These are phyloP conservation scores for Drosophila hydei DNA, from an alignment of 1,140 invertebrate species.

Conservation along the genomic window DNA sequence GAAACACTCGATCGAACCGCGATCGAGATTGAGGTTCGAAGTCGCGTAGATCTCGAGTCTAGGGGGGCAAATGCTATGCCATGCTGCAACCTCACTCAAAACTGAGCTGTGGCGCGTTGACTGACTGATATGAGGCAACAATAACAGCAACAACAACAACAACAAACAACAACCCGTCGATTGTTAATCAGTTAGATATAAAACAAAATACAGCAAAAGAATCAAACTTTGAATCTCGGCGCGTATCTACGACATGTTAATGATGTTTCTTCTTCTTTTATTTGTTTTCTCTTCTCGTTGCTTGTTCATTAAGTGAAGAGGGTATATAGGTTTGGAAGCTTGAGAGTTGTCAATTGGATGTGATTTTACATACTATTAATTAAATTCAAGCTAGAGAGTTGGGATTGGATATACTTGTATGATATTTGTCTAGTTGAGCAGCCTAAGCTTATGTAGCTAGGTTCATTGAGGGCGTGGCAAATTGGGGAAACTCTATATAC, in stretches of 20 bases:
- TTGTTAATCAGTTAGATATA: conserved; percentile 82
- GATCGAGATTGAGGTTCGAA: conserved; percentile 55
- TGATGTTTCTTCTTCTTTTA: conserved; percentile 63
- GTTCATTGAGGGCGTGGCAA: no score
- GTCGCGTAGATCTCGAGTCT: conserved; percentile 47
- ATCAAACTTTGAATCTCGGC: conserved; percentile 71
- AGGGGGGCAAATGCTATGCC: conserved; percentile 38
- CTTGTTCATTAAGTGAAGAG: background rate
- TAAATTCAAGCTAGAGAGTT: no score
- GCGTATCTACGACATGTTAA: conserved; percentile 79
- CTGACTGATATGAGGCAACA: conserved; percentile 73
- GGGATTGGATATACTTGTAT: no score
- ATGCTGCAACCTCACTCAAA: conserved; percentile 69
- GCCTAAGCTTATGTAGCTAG: no score
- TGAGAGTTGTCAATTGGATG: no score
- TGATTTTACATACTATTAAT: no score
- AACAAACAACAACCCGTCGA: conserved; percentile 53
- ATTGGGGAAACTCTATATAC: no score
- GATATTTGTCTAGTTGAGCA: no score
- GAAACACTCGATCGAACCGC: conserved; percentile 60
- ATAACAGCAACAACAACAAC: conserved; percentile 49
- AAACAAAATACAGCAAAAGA: conserved; percentile 71
- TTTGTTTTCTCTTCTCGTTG: conserved; percentile 12
- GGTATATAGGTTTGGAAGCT: no score
- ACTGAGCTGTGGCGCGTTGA: conserved; percentile 70